Evolutionary conservation across 2,888 invertebrate genomes (phyloP).

Genomic region (Trachelus iudaicus): DNA sequence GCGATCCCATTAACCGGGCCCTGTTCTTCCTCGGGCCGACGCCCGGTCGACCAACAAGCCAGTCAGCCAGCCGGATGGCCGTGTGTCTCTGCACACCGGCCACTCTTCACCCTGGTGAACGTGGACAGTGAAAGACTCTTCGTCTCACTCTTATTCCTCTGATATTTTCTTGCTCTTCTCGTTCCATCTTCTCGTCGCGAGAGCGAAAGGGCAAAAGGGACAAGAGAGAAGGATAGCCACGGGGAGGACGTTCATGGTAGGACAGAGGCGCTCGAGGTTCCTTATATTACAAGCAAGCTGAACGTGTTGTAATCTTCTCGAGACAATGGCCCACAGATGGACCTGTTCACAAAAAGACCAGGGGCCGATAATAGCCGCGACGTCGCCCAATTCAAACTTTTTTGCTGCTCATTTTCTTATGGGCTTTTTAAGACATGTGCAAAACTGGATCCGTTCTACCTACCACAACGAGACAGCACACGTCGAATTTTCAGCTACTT

Average conservation of each 20-base stretch:
- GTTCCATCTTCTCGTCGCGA: no score
- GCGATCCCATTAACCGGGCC: conserved; percentile 53
- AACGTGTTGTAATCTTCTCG: conserved; percentile 65
- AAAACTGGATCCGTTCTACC: conserved; percentile 2
- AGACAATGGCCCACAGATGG: conserved; percentile 62
- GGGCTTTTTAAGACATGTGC: no score
- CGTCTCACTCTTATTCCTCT: no score
- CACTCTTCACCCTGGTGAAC: no score
- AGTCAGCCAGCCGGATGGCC: background rate
- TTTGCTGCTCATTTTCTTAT: conserved; percentile 36
- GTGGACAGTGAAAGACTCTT: no score
- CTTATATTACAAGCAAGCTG: conserved; percentile 62
- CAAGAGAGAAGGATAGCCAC: conserved; percentile 11
- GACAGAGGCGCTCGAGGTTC: conserved; percentile 41
- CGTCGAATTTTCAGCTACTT: conserved; percentile 3
- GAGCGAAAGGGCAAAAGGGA: conserved; percentile 12
- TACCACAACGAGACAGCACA: background rate
- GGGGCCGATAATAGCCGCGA: conserved; percentile 60
- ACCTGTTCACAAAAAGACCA: conserved; percentile 54
- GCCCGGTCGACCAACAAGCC: conserved; percentile 19
- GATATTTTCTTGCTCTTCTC: no score
- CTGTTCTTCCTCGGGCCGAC: conserved; percentile 34
- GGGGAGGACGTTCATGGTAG: conserved; percentile 29
- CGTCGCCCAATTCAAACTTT: conserved; percentile 42
- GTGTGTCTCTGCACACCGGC: conserved; percentile 35